Base-by-base conservation (phyloP, 1,140 invertebrate genomes). In the Rhopalosiphum maidis region DNA sequence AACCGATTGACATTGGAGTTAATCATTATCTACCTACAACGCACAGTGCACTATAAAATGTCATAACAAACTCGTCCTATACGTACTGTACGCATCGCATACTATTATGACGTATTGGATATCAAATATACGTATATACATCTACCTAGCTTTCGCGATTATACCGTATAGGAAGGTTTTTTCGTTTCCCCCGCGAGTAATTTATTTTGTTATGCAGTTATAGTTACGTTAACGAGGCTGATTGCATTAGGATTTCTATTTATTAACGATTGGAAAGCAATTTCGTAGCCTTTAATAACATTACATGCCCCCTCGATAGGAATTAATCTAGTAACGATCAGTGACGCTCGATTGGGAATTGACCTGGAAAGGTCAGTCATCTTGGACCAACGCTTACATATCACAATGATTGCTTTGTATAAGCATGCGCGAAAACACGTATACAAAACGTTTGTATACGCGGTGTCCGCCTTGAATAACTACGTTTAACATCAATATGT, bases 191-290 rank as follows among this genome's bases (percentile, higher is more conserved):
- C 60, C 60, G 30, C 30, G n/a, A 54, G 35, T 89, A 89, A 54
- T 89, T 89, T 43, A 23, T 87, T 86, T 48, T 87, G 86, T 89
- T 48, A 48, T 88, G 86, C 46, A 43, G n/a, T 30, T 48, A 85
- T 85, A 30, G 89, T 35, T 90, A 90, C 89, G 89, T 90, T 77
- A 91, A 91, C 60, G 43, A 91, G 60, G 60, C 89, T 91, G 54
- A 68, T 91, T 91, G 68, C 48, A 37, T 89, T 54, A 11, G 43
- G 55, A 91, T 91, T 91, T 77, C 90, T 68, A 68, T 91, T 68
- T 91, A 68, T 60, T 68, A 55, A 68, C 55, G 90, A 35, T 35
- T 37, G 48, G 48, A 89, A 89, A 89, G 87, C 46, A 89, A 54
- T 89, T 54, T 25, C n/a, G 87, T 35, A 35, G 87, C 25, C 23